These are phyloP conservation scores for Calyptommatus sinebrachiatus DNA, from an alignment of 2,113 vertebrate species.

Conservation along the genomic window DNA sequence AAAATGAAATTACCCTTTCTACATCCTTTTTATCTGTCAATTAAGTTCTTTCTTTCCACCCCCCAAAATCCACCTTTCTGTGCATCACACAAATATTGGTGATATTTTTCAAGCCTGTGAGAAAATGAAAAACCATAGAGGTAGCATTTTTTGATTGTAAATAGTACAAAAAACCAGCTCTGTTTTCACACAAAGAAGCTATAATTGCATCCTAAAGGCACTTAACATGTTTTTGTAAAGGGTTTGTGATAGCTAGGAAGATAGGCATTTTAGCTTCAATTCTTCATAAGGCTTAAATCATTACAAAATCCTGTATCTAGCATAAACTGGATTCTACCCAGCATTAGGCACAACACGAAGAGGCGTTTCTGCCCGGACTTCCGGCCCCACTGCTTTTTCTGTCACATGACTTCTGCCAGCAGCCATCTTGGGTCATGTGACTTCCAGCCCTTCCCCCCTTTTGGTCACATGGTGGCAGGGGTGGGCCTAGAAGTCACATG, in stretches of 20 bases:
- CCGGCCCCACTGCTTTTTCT: no score
- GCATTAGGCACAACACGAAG: no score
- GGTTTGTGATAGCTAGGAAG: not conserved
- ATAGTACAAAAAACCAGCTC: slow-evolving; percentile 52
- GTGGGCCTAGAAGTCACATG: no score
- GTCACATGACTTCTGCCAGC: no score
- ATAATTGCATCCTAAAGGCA: slow-evolving; percentile 51
- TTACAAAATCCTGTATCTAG: not conserved
- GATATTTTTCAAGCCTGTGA: slow-evolving; percentile 59
- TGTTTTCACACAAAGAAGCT: slow-evolving; percentile 59
- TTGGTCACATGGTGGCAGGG: no score
- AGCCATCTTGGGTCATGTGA: no score
- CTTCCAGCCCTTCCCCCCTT: no score
- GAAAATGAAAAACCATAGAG: slow-evolving; percentile 63
- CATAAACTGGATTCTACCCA: not conserved
- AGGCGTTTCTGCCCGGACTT: no score
- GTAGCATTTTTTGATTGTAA: slow-evolving; percentile 55
- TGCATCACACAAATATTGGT: slow-evolving; percentile 55
- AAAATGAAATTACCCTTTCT: slow-evolving; percentile 78
- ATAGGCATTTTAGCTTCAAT: not conserved
- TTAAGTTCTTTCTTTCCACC: slow-evolving; percentile 60
- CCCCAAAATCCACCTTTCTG: slow-evolving; percentile 25
- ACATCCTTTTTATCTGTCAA: slow-evolving; percentile 74
- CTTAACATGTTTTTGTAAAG: slow-evolving; percentile 24
- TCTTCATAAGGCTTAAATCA: not conserved